phyloP scores from a whole-genome alignment of 2,113 vertebrate genomes.

The Sisor rabdophorus region DNA sequence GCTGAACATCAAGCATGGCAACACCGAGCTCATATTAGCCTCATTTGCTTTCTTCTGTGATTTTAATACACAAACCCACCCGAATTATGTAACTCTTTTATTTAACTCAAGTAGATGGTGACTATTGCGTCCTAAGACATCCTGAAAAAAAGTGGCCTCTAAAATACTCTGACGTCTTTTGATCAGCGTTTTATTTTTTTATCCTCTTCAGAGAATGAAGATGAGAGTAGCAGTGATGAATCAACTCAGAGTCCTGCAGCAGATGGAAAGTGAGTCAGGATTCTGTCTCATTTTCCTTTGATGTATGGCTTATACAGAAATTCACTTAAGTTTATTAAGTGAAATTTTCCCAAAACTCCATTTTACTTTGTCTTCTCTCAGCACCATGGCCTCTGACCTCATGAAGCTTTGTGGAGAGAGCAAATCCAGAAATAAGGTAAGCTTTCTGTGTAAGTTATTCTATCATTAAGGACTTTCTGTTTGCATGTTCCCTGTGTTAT shows the following conservation, averaged over 20 bases:
- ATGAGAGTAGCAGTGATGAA: slow-evolving; percentile 91
- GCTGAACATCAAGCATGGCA: slow-evolving; percentile 58
- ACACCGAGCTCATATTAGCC: slow-evolving; percentile 53
- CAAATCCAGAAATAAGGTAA: slow-evolving; percentile 88
- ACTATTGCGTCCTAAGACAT: neutral
- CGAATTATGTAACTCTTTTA: neutral
- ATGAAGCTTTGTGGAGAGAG: slow-evolving; percentile 90
- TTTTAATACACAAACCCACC: slow-evolving; percentile 35
- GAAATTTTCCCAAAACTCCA: neutral
- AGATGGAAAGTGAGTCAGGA: slow-evolving; percentile 80
- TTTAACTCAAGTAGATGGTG: slow-evolving; percentile 10
- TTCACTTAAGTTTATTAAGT: neutral
- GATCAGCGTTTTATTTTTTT: slow-evolving; percentile 13
- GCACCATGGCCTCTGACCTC: slow-evolving; percentile 83
- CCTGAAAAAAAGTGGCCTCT: neutral
- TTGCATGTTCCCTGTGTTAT: too few relatives aligned
- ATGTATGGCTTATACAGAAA: neutral
- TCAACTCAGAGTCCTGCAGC: slow-evolving; percentile 85
- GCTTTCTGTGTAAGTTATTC: neutral
- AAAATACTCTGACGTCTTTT: neutral
- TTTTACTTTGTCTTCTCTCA: slow-evolving; percentile 49
- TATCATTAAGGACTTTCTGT: too few relatives aligned
- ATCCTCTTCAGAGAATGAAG: slow-evolving; percentile 76
- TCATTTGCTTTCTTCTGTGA: slow-evolving; percentile 57
- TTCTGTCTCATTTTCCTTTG: neutral